Base-by-base conservation (phyloP, 2,888 invertebrate species). In the Mythimna loreyi region DNA sequence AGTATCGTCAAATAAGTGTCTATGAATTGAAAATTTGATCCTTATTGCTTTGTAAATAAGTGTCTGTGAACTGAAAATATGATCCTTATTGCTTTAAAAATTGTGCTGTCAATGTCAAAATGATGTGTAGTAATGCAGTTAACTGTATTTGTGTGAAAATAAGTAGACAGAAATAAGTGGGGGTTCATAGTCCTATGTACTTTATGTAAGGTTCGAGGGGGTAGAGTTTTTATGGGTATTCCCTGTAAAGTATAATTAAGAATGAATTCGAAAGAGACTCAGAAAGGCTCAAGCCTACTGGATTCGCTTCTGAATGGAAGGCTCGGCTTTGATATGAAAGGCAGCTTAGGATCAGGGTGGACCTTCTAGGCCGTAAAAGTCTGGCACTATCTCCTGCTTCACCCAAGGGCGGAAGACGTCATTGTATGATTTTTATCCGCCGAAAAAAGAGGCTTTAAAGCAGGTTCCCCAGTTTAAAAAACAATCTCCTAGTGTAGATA, bases 101-200 rank as follows among this genome's bases (percentile, higher is more conserved):
- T 23, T 28, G 3, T 5, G 6, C 13, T 36, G 13, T 9, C 4
- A 53, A 53, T 47, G 53, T 53, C 7, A 45, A n/a, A 40, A 23
- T 40, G 16, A 47, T 4, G 4, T 4, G 7, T 19, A 3, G 7
- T 52, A 11, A 3, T 53, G 11, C 0, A 5, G 21, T 30, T 45
- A 23, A 45, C 28, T 50, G 36, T 69, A 30, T 57, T 5, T 49
- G 40, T 7, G 57, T 56, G 7, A 23, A 40, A 71, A 49, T 25
- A 61, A 68, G 30, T 33, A 43, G 61, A 68, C 21, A 33, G n/a
- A 25, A 55, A 55, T 43, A 52, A 28, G 40, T 40, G 13, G 49
- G 58, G n/a, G 40, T 13, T 28, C 9, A 75, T 55, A 9, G 6
- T 30, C 55, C 40, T 52, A 66, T 28, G 53, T 52, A 66, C 53